These are phyloP conservation scores for Acanthurus leucopareius DNA, from an alignment of 2,797 vertebrate genomes.

Conservation along the genomic window DNA sequence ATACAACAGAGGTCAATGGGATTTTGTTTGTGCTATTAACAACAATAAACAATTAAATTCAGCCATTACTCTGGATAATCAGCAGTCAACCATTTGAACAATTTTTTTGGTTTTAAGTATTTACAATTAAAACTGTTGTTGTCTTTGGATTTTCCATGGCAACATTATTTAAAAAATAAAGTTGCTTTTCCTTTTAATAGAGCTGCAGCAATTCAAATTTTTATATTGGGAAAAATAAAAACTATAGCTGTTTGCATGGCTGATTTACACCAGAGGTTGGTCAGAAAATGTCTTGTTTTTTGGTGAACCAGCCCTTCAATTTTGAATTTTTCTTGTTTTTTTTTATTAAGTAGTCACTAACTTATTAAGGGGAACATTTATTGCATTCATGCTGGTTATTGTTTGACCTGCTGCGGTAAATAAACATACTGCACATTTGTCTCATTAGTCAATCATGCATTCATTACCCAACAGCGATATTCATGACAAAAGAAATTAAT, in stretches of 20 bases:
- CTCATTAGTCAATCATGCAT: constrained; percentile 47
- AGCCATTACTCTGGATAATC: not conserved
- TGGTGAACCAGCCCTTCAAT: too few relatives aligned
- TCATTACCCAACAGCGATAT: constrained; percentile 37
- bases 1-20: not conserved
- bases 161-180: not conserved
- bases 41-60: not conserved
- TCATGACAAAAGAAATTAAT: constrained; percentile 40
- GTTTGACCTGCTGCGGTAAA: constrained; percentile 50
- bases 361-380: constrained; percentile 20
- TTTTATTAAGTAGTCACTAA: constrained; percentile 14
- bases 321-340: too few relatives aligned
- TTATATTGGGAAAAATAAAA: not conserved
- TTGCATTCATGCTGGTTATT: constrained; percentile 29
- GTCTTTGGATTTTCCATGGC: not conserved
- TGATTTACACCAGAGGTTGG: not conserved
- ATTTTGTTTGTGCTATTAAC: not conserved
- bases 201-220: not conserved
- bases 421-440: constrained; percentile 46
- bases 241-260: not conserved
- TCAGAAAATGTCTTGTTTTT: not conserved
- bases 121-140: not conserved
- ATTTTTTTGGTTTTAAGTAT: not conserved
- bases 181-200: not conserved
- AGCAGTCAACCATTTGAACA: not conserved